phyloP scores from a whole-genome alignment of 2,797 vertebrate species.

The Malurus splendens region DNA sequence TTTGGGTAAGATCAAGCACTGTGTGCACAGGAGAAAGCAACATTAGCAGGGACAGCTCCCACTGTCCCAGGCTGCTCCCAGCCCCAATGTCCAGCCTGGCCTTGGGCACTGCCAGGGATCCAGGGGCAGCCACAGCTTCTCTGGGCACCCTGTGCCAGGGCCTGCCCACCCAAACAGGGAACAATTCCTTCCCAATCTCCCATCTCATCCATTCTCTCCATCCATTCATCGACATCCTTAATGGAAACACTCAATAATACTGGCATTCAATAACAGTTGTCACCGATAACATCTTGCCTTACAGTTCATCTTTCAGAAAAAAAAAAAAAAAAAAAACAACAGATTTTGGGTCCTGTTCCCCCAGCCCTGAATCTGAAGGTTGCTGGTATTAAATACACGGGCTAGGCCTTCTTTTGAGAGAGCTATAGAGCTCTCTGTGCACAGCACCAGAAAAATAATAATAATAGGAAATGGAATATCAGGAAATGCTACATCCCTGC shows the following conservation, averaged over 20 bases:
- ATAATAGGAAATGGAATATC: neutral
- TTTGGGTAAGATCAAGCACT: neutral
- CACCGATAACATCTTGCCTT: neutral
- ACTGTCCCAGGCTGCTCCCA: neutral
- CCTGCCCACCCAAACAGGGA: neutral
- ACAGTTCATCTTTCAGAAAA: neutral
- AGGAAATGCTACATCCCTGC: neutral
- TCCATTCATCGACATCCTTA: neutral
- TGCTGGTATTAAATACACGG: neutral
- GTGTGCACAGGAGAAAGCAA: neutral
- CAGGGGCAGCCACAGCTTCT: neutral
- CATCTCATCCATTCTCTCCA: neutral
- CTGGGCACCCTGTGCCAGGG: neutral
- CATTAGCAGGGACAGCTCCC: neutral
- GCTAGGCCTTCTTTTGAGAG: neutral
- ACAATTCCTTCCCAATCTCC: neutral
- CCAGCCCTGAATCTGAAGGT: neutral
- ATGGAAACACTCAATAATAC: neutral
- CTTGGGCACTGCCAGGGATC: neutral
- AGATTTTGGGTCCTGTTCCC: neutral
- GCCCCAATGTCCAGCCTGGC: neutral
- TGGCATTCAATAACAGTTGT: too few relatives aligned
- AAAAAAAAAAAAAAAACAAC: neutral
- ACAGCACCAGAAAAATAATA: neutral
- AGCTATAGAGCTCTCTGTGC: neutral